Evolutionary conservation across 2,888 invertebrate genomes (phyloP).

Genomic region (Drosophila fulvimacula): DNA sequence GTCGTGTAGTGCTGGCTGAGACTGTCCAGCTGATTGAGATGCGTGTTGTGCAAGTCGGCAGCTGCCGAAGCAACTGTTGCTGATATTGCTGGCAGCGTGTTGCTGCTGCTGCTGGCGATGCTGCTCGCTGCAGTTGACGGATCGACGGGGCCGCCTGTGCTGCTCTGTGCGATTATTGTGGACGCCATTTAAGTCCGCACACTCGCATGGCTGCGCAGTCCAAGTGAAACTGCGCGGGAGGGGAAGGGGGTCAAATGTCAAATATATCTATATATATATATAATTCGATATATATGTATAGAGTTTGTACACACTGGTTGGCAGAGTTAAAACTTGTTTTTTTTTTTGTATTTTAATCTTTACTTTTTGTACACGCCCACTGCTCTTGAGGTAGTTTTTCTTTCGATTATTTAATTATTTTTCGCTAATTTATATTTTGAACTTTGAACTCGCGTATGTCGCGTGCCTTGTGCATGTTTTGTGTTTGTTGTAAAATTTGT

Average conservation of each 20-base stretch:
- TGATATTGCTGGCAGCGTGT: conserved; percentile 53
- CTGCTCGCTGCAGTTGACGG: conserved; percentile 69
- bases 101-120: conserved; percentile 52
- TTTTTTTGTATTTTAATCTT: conserved; percentile 24
- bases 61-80: conserved; percentile 63
- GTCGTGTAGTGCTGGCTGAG: conserved; percentile 82
- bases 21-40: conserved; percentile 82
- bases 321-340: conserved; percentile 19
- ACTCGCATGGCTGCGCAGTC: conserved; percentile 82
- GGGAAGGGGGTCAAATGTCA: neutral
- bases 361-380: conserved; percentile 56
- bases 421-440: conserved; percentile 27
- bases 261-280: conserved; percentile 13
- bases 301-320: conserved; percentile 7
- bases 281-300: conserved; percentile 1
- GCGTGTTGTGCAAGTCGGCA: conserved; percentile 80
- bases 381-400: conserved; percentile 76
- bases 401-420: conserved; percentile 13
- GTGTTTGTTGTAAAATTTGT: conserved; percentile 46
- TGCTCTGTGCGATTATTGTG: conserved; percentile 84
- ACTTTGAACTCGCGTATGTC: conserved; percentile 65
- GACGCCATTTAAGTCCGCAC: conserved; percentile 84
- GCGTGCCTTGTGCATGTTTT: conserved; percentile 40
- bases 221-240: conserved; percentile 36
- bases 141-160: conserved; percentile 82